phyloP scores from a whole-genome alignment of 2,797 vertebrate species.

The Melanotaenia nigrans region DNA sequence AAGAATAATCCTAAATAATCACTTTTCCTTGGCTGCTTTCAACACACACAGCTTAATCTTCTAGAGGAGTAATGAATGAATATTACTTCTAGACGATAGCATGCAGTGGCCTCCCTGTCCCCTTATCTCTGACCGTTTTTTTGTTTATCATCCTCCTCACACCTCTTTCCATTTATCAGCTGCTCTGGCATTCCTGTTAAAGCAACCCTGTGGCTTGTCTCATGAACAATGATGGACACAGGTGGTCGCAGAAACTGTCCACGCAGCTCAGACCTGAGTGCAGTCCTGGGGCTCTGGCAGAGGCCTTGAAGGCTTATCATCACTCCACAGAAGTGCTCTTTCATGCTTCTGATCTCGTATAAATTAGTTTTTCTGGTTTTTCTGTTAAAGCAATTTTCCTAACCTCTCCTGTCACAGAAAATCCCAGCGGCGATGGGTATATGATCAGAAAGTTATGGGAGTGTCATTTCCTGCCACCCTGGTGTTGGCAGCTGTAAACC shows the following conservation, averaged over 20 bases:
- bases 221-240: slow-evolving; percentile 72
- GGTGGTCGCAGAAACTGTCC: slow-evolving; percentile 70
- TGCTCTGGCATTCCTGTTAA: slow-evolving; percentile 56
- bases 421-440: slow-evolving; percentile 53
- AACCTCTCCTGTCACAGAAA: slow-evolving; percentile 55
- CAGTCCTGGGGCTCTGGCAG: slow-evolving; percentile 65
- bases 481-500: slow-evolving; percentile 32
- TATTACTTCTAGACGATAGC: slow-evolving; percentile 56
- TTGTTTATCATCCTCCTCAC: slow-evolving; percentile 70
- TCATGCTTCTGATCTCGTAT: slow-evolving; percentile 80
- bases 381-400: slow-evolving; percentile 67
- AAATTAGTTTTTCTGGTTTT: slow-evolving; percentile 77
- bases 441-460: slow-evolving; percentile 58
- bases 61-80: slow-evolving; percentile 66
- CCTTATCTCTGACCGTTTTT: slow-evolving; percentile 58
- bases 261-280: slow-evolving; percentile 55
- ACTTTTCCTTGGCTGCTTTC: background rate
- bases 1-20: slow-evolving; percentile 36
- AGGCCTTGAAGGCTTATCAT: slow-evolving; percentile 80
- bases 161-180: slow-evolving; percentile 69
- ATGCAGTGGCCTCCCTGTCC: slow-evolving; percentile 21
- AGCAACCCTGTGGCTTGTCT: slow-evolving; percentile 56
- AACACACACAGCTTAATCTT: slow-evolving; percentile 15
- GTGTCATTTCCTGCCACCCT: slow-evolving; percentile 49
- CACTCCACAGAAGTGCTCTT: slow-evolving; percentile 78